Base-by-base conservation (phyloP, 2,113 vertebrate species). In the Istiophorus platypterus region DNA sequence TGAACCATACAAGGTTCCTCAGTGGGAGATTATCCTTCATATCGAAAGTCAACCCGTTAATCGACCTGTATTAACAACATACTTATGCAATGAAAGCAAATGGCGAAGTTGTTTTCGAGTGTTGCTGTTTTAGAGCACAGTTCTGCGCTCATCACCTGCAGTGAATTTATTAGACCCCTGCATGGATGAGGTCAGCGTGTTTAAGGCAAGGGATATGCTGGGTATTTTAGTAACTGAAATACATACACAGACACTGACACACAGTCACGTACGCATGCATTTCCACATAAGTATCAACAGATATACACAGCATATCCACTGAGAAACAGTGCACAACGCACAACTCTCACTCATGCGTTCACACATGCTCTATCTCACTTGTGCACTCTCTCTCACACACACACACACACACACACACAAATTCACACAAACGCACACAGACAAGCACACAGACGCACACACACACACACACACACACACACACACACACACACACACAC, bases 131-230 rank as follows among this genome's bases (percentile, higher is more conserved):
- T 71, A 84, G 84, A 87, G 66, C 26, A 8, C 77, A 72, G 76
- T 64, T 87, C 72, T 81, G 45, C 69, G 70, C 80, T 89, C 82
- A 84, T 91, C 92, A 92, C 88, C 91, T 93, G 90, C 83, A 78
- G 82, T 79, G 81, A 86, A 85, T 93, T 89, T 88, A 90, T 90
- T 72, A 82, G 86, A 78, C 62, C 82, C 72, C 89, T 86, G 72
- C 68, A 56, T 74, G 69, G 90, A 89, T 92, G 89, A 93, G 85
- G 85, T 93, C 85, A 92, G 84, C 15, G 13, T 80, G 64, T 80
- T 89, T 88, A 63, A 84, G 34, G 69, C 37, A 26, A 78, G 45
- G 67, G 81, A 91, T 89, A 87, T 56, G 79, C 65, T 62, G 64
- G 71, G 75, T 73, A 81, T 91, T 87, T 88, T 80, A 75, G 83